Evolutionary conservation across 2,113 vertebrate species (phyloP).

Genomic region (Boleophthalmus pectinirostris): DNA sequence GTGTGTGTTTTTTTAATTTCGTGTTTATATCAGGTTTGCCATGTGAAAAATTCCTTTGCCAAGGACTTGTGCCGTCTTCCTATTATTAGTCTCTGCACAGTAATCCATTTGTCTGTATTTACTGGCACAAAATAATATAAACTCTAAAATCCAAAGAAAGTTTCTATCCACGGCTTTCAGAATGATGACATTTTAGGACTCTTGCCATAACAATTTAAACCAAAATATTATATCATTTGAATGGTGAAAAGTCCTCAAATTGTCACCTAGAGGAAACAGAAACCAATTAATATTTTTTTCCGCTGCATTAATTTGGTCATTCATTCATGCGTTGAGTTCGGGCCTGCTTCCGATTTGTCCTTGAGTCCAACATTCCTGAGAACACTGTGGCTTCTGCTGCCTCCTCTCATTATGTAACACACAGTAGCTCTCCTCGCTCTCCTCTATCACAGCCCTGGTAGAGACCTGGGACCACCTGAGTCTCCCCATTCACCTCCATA

Average conservation of each 20-base stretch:
- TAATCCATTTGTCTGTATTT: background rate
- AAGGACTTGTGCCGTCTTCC: background rate
- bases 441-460: constrained; percentile 38
- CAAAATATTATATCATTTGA: no score
- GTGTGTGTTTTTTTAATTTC: background rate
- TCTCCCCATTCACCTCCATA: constrained; percentile 32
- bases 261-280: no score
- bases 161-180: background rate
- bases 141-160: constrained; percentile 5
- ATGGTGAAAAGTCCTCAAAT: no score
- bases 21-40: background rate
- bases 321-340: constrained; percentile 13
- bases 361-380: constrained; percentile 29
- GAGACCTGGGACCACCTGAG: constrained; percentile 20
- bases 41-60: constrained; percentile 6
- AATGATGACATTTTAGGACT: no score
- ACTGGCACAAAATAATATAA: background rate
- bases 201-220: no score
- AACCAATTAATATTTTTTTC: background rate
- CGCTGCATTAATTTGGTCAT: background rate
- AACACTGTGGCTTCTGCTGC: background rate
- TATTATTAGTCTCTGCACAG: background rate
- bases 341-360: constrained; percentile 23
- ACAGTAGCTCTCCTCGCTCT: constrained; percentile 19
- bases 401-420: constrained; percentile 43